A percentile compares a stretch with the other conserved stretches of the same genome.
These are phyloP conservation scores for Psylliodes chrysocephalus DNA, from an alignment of 2,888 invertebrate genomes.

Conservation along the genomic window DNA sequence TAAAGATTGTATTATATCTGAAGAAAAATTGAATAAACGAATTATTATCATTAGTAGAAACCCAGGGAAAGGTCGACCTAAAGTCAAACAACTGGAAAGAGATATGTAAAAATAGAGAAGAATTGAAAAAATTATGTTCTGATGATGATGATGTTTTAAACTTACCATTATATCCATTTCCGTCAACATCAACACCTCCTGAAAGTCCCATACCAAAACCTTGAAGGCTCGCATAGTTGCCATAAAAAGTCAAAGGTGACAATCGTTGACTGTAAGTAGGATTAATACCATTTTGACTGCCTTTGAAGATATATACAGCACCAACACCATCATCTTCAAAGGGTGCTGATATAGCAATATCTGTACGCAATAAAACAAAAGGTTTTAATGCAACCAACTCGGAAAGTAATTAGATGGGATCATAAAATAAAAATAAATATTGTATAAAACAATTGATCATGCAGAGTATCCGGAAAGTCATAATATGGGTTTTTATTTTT, in stretches of 20 bases:
- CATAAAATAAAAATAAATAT: no score
- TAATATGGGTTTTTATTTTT: no score
- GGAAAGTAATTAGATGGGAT: no score
- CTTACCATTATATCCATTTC: constrained; percentile 71
- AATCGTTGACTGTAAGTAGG: constrained; percentile 67
- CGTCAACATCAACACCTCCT: constrained; percentile 70
- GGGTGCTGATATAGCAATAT: constrained; percentile 74
- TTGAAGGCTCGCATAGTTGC: constrained; percentile 45
- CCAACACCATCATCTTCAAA: constrained; percentile 71
- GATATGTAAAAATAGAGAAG: no score
- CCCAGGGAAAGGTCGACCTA: no score
- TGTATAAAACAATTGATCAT: no score
- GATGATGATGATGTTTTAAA: no score
- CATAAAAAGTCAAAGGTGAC: constrained; percentile 61
- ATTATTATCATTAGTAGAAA: not conserved
- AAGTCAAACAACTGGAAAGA: no score
- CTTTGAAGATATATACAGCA: constrained; percentile 73
- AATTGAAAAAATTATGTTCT: not conserved
- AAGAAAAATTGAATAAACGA: no score
- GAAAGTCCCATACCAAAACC: constrained; percentile 74
- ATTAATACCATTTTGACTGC: constrained; percentile 65
- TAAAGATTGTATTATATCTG: no score
- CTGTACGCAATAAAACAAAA: constrained; percentile 59
- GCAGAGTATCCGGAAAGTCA: no score
- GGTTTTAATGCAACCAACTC: no score